A percentile compares a stretch with the other conserved stretches of the same genome.
Conservation (phyloP, 2,888 invertebrate species). For the Drosophila rellima region DNA sequence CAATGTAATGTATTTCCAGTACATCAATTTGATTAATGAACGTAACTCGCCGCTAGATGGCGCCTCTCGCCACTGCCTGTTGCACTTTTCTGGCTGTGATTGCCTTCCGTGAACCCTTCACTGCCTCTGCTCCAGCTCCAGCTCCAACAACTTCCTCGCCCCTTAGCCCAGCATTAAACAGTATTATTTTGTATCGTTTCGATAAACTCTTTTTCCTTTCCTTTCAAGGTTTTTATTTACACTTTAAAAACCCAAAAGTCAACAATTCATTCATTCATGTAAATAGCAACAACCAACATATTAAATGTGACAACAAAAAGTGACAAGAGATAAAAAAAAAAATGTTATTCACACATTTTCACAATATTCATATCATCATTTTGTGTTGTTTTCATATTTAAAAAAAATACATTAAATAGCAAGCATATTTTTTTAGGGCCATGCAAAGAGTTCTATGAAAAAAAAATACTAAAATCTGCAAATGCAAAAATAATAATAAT, state of each 20-base stretch:
- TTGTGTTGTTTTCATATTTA: conserved; percentile 26
- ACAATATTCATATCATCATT: conserved; percentile 45
- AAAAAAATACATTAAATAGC: conserved; percentile 29
- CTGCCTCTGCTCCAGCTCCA: conserved; percentile 21
- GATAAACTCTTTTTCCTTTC: conserved; percentile 3
- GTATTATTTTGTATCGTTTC: conserved; percentile 10
- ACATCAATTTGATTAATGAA: conserved; percentile 12
- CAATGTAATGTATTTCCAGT: conserved; percentile 5
- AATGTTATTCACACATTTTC: conserved; percentile 32
- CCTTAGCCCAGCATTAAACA: conserved; percentile 20
- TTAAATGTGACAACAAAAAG: conserved; percentile 22
- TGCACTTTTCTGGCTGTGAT: conserved; percentile 41
- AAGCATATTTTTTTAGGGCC: conserved; percentile 40
- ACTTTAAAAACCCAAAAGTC: conserved; percentile 46
- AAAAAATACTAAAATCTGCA: conserved; percentile 31
- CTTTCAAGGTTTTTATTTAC: conserved; percentile 16
- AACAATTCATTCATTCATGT: conserved; percentile 58
- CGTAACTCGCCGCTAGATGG: conserved; percentile 4
- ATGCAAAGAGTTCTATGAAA: conserved; percentile 39
- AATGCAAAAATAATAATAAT: conserved; percentile 57
- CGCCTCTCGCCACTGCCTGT: background rate
- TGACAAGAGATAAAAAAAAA: conserved; percentile 16
- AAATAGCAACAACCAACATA: conserved; percentile 59
- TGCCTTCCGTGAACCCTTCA: conserved; percentile 16
- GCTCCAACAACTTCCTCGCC: conserved; percentile 3